These are phyloP conservation scores for Peromyscus polionotus DNA, from an alignment of 2,113 vertebrate species.

Conservation along the genomic window DNA sequence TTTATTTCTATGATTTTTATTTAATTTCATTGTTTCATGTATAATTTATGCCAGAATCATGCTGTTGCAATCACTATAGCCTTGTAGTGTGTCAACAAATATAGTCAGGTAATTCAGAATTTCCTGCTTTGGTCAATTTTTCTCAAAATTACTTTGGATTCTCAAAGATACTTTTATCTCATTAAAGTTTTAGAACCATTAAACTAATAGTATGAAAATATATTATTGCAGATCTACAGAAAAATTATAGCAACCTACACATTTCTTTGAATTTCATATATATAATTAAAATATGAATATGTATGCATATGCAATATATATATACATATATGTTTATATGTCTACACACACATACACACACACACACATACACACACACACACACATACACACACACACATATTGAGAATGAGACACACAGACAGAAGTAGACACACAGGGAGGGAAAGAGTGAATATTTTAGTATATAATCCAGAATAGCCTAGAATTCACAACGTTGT, in stretches of 20 bases:
- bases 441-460: neutral
- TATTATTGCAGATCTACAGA: neutral
- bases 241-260: too few species aligned
- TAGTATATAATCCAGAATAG: neutral
- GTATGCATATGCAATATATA: too few species aligned
- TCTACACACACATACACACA: neutral
- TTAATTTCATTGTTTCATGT: neutral
- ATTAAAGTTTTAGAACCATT: neutral
- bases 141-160: neutral
- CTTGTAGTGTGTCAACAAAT: neutral
- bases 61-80: neutral
- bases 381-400: too few species aligned
- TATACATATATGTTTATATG: too few species aligned
- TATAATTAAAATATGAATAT: too few species aligned
- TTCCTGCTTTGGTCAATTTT: neutral
- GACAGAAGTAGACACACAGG: neutral
- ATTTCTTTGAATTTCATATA: too few species aligned
- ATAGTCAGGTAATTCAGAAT: neutral
- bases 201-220: neutral
- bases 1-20: neutral
- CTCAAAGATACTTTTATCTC: neutral
- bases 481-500: neutral
- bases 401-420: neutral
- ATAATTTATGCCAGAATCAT: neutral
- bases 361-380: too few species aligned